Conservation (phyloP, 2,888 invertebrate genomes). For the Apodemia mormo region DNA sequence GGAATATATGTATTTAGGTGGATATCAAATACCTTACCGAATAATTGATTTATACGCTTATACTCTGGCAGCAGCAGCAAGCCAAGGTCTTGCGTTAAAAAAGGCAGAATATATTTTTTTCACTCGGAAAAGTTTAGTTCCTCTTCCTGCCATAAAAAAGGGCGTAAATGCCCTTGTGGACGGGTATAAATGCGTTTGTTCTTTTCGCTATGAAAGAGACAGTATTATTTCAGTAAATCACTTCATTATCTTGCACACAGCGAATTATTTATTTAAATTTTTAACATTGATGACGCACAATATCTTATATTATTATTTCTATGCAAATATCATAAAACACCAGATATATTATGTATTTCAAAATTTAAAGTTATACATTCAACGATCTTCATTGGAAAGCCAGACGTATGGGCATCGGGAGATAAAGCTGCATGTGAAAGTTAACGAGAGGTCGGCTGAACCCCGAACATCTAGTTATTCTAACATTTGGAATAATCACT, state of each 20-base stretch:
- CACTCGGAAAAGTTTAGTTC: neutral
- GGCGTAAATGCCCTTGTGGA: neutral
- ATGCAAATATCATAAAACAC: conserved; percentile 11
- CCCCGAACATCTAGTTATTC: conserved; percentile 68
- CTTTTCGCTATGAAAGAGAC: neutral
- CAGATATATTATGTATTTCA: neutral
- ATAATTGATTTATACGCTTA: neutral
- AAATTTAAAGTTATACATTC: conserved; percentile 4
- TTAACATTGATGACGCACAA: conserved; percentile 8
- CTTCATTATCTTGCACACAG: neutral
- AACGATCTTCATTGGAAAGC: neutral
- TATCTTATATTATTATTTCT: conserved; percentile 12
- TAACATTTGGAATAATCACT: conserved; percentile 81
- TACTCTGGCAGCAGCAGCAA: neutral
- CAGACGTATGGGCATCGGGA: conserved; percentile 23
- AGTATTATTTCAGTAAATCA: neutral
- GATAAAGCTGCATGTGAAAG: conserved; percentile 39
- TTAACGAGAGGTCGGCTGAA: conserved; percentile 48
- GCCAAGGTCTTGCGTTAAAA: neutral
- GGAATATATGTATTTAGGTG: too few relatives aligned
- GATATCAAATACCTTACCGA: too few relatives aligned
- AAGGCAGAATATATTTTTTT: neutral
- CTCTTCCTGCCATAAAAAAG: neutral
- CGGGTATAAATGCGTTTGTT: neutral
- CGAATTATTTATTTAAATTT: neutral